These are phyloP conservation scores for Alexandromys fortis DNA, from an alignment of 2,113 vertebrate species.

Conservation along the genomic window DNA sequence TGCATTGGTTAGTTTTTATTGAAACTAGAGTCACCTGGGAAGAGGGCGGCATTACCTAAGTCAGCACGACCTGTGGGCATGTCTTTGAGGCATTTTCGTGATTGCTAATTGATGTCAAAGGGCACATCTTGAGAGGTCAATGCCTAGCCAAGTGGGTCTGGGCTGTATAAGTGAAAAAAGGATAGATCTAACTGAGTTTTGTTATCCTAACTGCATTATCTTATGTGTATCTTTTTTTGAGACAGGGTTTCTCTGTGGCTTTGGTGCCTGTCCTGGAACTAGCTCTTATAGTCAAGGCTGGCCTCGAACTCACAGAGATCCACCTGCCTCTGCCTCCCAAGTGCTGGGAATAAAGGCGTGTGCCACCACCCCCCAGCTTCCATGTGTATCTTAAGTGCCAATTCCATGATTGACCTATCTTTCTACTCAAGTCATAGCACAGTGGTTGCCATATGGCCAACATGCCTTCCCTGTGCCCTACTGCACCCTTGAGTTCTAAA, in stretches of 20 bases:
- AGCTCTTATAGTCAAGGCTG: too few relatives aligned
- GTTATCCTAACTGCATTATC: not conserved
- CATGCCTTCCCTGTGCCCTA: not conserved
- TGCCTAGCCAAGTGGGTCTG: too few relatives aligned
- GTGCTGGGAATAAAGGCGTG: too few relatives aligned
- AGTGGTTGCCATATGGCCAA: not conserved
- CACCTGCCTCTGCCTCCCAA: too few relatives aligned
- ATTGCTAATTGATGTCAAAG: not conserved
- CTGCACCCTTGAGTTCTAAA: not conserved
- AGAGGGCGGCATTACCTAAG: not conserved
- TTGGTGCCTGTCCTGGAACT: too few relatives aligned
- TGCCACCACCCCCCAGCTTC: accelerated
- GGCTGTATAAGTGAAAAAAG: not conserved
- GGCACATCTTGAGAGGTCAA: too few relatives aligned
- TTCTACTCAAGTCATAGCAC: not conserved
- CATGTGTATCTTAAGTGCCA: not conserved
- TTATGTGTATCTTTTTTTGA: not conserved
- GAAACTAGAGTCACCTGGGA: not conserved
- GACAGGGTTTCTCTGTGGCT: too few relatives aligned
- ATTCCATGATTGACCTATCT: not conserved
- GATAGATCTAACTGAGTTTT: not conserved
- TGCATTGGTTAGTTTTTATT: not conserved
- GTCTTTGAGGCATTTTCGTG: not conserved
- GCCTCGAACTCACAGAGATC: too few relatives aligned
- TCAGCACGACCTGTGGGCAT: not conserved